phyloP scores from a whole-genome alignment of 1,140 invertebrate genomes.

The Neodiprion pinetum region DNA sequence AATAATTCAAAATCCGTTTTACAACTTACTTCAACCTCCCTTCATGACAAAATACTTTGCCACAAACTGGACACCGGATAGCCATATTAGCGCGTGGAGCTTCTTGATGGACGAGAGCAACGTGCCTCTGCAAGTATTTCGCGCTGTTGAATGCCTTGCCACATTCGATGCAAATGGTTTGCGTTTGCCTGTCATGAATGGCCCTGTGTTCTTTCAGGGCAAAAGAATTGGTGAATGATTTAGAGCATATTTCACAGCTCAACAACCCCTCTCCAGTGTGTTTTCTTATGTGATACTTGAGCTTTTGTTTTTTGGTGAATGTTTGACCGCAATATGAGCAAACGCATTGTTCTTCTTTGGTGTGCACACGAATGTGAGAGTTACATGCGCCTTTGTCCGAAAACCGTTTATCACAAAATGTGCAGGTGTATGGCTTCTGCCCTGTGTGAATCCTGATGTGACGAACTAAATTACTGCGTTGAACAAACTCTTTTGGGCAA shows the following conservation, averaged over 20 bases:
- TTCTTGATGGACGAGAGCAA: slow-evolving; percentile 35
- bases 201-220: slow-evolving; percentile 38
- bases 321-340: slow-evolving; percentile 65
- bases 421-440: slow-evolving; percentile 65
- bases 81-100: slow-evolving; percentile 27
- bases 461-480: slow-evolving; percentile 64
- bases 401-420: slow-evolving; percentile 62
- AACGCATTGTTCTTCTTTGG: slow-evolving; percentile 58
- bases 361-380: slow-evolving; percentile 64
- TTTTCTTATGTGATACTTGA: slow-evolving; percentile 48
- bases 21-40: slow-evolving; percentile 22
- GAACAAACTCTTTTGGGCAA: slow-evolving; percentile 65
- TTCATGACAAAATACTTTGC: slow-evolving; percentile 30
- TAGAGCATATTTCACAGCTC: slow-evolving; percentile 42
- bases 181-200: slow-evolving; percentile 34
- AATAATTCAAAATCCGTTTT: too few relatives aligned
- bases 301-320: slow-evolving; percentile 54
- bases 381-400: slow-evolving; percentile 66
- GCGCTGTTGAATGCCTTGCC: slow-evolving; percentile 39
- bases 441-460: slow-evolving; percentile 65
- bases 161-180: slow-evolving; percentile 35
- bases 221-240: slow-evolving; percentile 41
- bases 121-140: slow-evolving; percentile 38
- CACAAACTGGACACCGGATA: slow-evolving; percentile 26
- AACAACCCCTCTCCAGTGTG: slow-evolving; percentile 48